These are phyloP conservation scores for Silvanus unidentatus DNA, from an alignment of 2,888 invertebrate species.

Conservation along the genomic window DNA sequence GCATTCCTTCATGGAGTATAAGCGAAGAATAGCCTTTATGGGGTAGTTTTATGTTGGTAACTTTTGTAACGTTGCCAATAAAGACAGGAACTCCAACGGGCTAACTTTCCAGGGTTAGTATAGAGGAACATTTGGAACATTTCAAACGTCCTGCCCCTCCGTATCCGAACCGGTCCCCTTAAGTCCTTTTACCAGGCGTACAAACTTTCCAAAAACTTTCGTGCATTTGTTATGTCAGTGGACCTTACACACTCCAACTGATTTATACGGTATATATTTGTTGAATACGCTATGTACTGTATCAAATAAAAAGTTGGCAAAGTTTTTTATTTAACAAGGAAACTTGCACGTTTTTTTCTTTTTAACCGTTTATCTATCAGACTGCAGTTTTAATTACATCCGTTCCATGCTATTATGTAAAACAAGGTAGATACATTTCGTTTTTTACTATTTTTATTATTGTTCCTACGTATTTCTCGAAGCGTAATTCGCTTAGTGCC, in stretches of 20 bases:
- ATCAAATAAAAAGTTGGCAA: too few species aligned
- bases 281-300: too few species aligned
- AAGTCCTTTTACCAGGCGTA: too few species aligned
- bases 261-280: conserved; percentile 36
- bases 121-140: too few species aligned
- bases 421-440: too few species aligned
- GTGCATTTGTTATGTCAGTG: conserved; percentile 44
- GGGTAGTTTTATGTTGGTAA: conserved; percentile 26
- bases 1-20: background rate
- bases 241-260: conserved; percentile 38
- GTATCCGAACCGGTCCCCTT: background rate
- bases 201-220: conserved; percentile 32
- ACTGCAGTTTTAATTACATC: too few species aligned
- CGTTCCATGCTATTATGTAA: too few species aligned
- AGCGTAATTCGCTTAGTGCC: conserved; percentile 7
- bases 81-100: conserved; percentile 21
- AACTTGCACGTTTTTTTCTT: too few species aligned
- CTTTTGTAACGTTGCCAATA: conserved; percentile 23
- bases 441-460: too few species aligned
- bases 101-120: conserved; percentile 6
- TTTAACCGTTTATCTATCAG: too few species aligned
- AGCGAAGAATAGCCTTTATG: conserved; percentile 21
- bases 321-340: too few species aligned
- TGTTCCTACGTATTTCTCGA: too few species aligned
- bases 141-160: conserved; percentile 9